phyloP scores from a whole-genome alignment of 2,113 vertebrate genomes.

The Notarius lentiginosus region DNA sequence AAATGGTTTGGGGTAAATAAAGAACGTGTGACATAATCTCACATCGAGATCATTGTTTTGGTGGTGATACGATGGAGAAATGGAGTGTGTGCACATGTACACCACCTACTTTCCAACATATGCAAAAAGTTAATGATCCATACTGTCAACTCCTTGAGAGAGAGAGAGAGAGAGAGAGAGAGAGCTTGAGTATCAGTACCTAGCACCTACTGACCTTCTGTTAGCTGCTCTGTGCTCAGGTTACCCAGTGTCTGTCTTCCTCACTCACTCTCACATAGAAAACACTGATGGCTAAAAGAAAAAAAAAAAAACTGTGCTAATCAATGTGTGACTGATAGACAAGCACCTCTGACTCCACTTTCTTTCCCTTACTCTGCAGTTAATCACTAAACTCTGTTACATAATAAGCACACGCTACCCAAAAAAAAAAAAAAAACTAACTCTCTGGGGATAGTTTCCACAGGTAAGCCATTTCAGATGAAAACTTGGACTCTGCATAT shows the following conservation, averaged over 20 bases:
- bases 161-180: neutral
- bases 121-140: conserved; percentile 3
- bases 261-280: neutral
- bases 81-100: neutral
- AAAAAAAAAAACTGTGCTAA: conserved; percentile 1
- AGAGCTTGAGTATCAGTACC: conserved; percentile 29
- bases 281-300: neutral
- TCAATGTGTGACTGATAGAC: neutral
- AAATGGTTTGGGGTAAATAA: neutral
- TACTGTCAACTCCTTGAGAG: conserved; percentile 9
- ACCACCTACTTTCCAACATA: conserved; percentile 22
- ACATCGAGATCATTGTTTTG: neutral
- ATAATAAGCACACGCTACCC: neutral
- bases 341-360: neutral
- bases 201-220: conserved; percentile 16
- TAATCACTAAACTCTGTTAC: neutral
- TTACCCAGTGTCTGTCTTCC: conserved; percentile 1
- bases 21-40: neutral
- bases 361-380: neutral
- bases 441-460: neutral
- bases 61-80: neutral
- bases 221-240: conserved; percentile 1
- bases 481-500: neutral
- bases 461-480: neutral
- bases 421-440: neutral